Base-by-base conservation (phyloP, 2,888 invertebrate genomes). In the Pristionchus arcanus region DNA sequence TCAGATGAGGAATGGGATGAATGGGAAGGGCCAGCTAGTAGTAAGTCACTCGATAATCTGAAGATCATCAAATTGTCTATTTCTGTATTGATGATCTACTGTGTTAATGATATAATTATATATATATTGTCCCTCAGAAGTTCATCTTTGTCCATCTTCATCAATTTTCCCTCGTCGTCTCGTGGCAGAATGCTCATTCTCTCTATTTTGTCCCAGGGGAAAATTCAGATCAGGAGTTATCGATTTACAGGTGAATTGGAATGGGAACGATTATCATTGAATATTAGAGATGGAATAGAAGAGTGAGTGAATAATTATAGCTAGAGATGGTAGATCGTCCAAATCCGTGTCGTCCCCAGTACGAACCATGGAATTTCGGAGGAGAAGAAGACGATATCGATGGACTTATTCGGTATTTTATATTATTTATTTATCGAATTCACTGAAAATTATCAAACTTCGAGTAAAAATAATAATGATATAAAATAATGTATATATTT, bases 191-290 rank as follows among this genome's bases (percentile, higher is more conserved):
- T 98, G 98, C 68, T 97, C 98, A 0, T 97, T 99, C 92, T 97
- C 97, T 0, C 96, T 99, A 71, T 99, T 99, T 96, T 98, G 98
- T 83, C 98, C 98, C 95, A 97, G 97, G 96, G 98, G 98, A 83
- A 97, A 98, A 95, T 97, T 98, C 95, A 97, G 98, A 93, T 97
- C 94, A 90, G 94, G 93, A 13, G 97, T 97, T 97, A 96, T 97
- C 95, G 98, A 98, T 95, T 96, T 99, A 66, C 97, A 97, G 91
- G 97, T 99, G 49, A 66, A 42, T 16, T 66, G 31, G 28, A 77
- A 25, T 31, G 16, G 7, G 55, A 63, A 55, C 16, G 55, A n/a
- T 11, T n/a, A n/a, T n/a, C n/a, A 28, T 13, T 63, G 28, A 31
- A 21, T 71, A 34, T 16, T 19, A 53, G 31, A 2, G 49, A 49